Evolutionary conservation across 1,140 invertebrate genomes (phyloP).

Genomic region (Dufourea novaeangliae): DNA sequence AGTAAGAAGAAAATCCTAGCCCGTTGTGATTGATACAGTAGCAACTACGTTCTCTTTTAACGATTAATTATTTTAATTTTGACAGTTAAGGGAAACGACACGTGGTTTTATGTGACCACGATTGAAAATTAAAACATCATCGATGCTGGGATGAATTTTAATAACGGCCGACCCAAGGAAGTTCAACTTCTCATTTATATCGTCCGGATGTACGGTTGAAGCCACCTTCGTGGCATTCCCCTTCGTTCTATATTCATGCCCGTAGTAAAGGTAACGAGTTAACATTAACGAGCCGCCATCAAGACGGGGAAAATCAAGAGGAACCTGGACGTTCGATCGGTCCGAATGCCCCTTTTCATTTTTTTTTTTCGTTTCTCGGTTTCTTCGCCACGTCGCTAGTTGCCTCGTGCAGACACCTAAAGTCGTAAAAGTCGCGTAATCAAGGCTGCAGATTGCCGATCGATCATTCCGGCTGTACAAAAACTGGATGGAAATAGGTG

Average conservation of each 20-base stretch:
- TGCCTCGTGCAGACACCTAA: too few species aligned
- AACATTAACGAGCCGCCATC: constrained; percentile 60
- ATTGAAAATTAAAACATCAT: constrained; percentile 4
- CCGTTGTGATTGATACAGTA: too few species aligned
- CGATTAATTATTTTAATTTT: too few species aligned
- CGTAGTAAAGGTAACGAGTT: constrained; percentile 62
- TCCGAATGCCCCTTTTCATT: constrained; percentile 28
- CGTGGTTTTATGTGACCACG: neutral
- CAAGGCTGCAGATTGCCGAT: neutral
- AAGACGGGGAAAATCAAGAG: constrained; percentile 47
- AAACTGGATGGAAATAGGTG: neutral
- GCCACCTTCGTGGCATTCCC: constrained; percentile 67
- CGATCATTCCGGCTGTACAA: neutral
- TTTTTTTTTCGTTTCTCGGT: neutral
- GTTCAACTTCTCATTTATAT: constrained; percentile 68
- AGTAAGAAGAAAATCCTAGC: neutral
- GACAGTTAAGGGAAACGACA: too few species aligned
- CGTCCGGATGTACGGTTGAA: constrained; percentile 69
- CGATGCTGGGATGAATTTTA: constrained; percentile 37
- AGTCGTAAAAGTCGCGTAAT: constrained; percentile 5
- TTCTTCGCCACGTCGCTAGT: neutral
- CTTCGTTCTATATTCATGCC: constrained; percentile 68
- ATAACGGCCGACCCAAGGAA: constrained; percentile 53
- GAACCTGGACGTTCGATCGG: constrained; percentile 38
- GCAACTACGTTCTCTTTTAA: too few species aligned